Evolutionary conservation across 2,797 vertebrate species (phyloP).

Genomic region (Miichthys miiuy): DNA sequence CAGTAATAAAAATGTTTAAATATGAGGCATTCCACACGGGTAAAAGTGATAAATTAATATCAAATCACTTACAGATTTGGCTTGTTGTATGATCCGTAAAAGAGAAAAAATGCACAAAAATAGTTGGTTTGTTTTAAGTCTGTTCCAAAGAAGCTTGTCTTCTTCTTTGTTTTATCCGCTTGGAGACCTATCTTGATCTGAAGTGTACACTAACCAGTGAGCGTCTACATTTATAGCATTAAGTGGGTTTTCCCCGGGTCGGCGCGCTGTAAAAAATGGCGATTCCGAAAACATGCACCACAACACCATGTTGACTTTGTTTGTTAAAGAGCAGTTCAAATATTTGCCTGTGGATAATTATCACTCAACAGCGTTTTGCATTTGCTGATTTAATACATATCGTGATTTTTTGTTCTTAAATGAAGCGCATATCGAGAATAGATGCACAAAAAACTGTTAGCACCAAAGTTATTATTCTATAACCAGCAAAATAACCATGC

Average conservation of each 20-base stretch:
- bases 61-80: slow-evolving; percentile 60
- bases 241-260: slow-evolving; percentile 61
- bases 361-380: background rate
- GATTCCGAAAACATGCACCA: slow-evolving; percentile 3
- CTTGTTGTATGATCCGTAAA: slow-evolving; percentile 31
- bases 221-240: accelerated
- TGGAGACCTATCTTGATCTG: background rate
- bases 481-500: background rate
- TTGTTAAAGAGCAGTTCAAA: background rate
- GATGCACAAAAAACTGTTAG: background rate
- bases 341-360: background rate
- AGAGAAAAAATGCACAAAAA: slow-evolving; percentile 17
- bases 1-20: background rate
- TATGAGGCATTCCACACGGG: background rate
- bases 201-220: background rate
- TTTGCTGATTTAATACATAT: background rate
- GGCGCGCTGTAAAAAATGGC: slow-evolving; percentile 48
- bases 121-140: slow-evolving; percentile 30
- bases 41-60: slow-evolving; percentile 3
- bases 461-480: background rate
- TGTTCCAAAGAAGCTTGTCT: slow-evolving; percentile 1
- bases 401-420: background rate
- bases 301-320: accelerated
- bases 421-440: background rate
- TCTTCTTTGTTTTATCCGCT: slow-evolving; percentile 8